Evolutionary conservation across 1,140 invertebrate genomes (phyloP), one percentile per base, ranked within the genome.

Genomic region (Drosophila biarmipes): DNA sequence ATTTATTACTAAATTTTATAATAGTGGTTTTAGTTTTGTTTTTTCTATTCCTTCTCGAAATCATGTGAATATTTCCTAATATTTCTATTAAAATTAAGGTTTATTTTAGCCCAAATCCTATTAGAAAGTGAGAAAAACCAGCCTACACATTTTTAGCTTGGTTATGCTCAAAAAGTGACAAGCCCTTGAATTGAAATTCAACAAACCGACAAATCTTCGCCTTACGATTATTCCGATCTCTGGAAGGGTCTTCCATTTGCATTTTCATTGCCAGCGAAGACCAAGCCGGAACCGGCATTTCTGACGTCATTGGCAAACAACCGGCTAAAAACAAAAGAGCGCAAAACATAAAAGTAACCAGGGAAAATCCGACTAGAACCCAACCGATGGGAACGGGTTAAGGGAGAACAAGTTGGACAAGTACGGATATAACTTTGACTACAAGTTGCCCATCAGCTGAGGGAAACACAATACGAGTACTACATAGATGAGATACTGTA

Each of bases 381-480:
- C 21, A 43, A 19, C 24, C 21, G 62, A 64, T 48, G 62, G 35
- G 17, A 66, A 69, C 66, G 66, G 49, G 66, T 68, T 69, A 31
- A 31, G 46, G 29, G 6, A 54, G 66, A 69, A 69, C 66, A 69
- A 69, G 66, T 69, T 69, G 66, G 66, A 68, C 66, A 55, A 69
- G 66, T 68, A 68, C 49, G 19, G 61, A 40, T 38, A 34, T 34
- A 45, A 21, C 12, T 57, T 45, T 34, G n/a, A 31, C 48, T 48
- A 49, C 27, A 31, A 49, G 46, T 49, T 49, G 46, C 24, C 31
- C 52, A 37, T 24, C 27, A 21, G 46, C n/a, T 15, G 56, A 73
- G 48, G 69, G 46, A 48, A 62, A 62, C n/a, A 27, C 14, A 8
- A 54, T 24, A 57, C 27, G 12, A 27, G 34, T 56, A 31, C 29